Base-by-base conservation (phyloP, 2,113 vertebrate species). In the Beaufortia kweichowensis region DNA sequence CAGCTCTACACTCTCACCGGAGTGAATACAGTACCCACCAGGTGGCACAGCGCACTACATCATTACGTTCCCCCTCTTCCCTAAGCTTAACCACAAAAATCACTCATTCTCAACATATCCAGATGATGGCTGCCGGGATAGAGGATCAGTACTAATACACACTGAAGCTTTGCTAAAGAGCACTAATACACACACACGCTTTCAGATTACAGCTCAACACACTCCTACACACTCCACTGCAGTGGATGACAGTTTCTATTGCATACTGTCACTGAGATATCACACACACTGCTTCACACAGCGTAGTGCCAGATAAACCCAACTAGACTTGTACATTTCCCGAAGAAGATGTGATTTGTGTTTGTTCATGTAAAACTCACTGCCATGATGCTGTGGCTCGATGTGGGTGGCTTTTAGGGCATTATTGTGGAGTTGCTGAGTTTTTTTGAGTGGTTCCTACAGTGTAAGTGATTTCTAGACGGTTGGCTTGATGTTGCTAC, bases 1-100 rank as follows among this genome's bases (percentile, higher is more conserved):
- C 6, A 33, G 48, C 15, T 53, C 12, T 33, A 61, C 5, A 2
- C 66, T 33, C 23, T n/a, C n/a, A n/a, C 55, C 71, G 53, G 11
- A 28, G 61, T 65, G 29, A 35, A 59, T 28, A n/a, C n/a, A n/a
- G n/a, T n/a, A 50, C 78, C 55, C 33, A 43, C 63, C 66, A 73
- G 50, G 77, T 73, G 59, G 53, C 39, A 68, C 23, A 69, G 60
- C 56, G 19, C 0, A 39, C 12, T 39, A n/a, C 15, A 43, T 57
- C 31, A 21, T 35, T 35, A 21, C 39, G 21, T 21, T 39, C 6
- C 1, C 48, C 48, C 48, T 69, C 26, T 53, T 66, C 55, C 29
- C 50, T 69, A 12, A 70, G 67, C 48, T 70, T 56, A 56, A n/a
- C 28, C 23, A 31, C 67, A 35, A 35, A 70, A 56, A 70, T 33